phyloP scores from a whole-genome alignment of 2,888 invertebrate species.

The Drosophila anomalata region DNA sequence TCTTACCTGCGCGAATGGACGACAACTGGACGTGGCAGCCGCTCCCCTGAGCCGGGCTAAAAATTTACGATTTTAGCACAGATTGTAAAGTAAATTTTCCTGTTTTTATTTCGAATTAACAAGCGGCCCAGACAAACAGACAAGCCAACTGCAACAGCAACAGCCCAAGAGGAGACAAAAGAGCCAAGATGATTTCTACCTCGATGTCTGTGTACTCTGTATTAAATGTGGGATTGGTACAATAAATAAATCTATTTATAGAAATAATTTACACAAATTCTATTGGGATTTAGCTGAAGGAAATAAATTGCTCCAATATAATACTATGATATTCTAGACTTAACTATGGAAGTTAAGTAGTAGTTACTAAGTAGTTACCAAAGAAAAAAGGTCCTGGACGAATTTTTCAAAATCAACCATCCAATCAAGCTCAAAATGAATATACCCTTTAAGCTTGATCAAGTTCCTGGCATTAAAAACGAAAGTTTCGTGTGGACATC shows the following conservation, averaged over 20 bases:
- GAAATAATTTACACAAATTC: no score
- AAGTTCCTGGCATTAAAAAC: slow-evolving; percentile 57
- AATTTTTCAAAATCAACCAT: not conserved
- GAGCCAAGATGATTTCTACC: not conserved
- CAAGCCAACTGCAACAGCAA: slow-evolving; percentile 28
- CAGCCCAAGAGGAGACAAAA: slow-evolving; percentile 26
- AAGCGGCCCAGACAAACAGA: slow-evolving; percentile 57
- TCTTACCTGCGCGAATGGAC: slow-evolving; percentile 3
- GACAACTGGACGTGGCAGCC: slow-evolving; percentile 30
- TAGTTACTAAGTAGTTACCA: no score
- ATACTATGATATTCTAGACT: no score
- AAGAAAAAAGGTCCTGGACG: no score
- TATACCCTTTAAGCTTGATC: slow-evolving; percentile 38
- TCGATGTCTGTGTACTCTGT: not conserved
- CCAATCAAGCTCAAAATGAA: not conserved
- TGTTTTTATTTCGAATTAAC: slow-evolving; percentile 80
- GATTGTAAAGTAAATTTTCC: slow-evolving; percentile 81
- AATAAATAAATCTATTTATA: no score
- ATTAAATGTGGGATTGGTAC: not conserved
- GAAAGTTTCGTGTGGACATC: slow-evolving; percentile 61
- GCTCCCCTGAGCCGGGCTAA: slow-evolving; percentile 65
- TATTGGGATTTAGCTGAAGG: no score
- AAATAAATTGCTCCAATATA: no score
- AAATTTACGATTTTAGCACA: slow-evolving; percentile 81
- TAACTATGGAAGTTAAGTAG: no score